Evolutionary conservation across 2,113 vertebrate genomes (phyloP), one percentile per base, ranked within the genome.

Genomic region (Hemicordylus capensis): DNA sequence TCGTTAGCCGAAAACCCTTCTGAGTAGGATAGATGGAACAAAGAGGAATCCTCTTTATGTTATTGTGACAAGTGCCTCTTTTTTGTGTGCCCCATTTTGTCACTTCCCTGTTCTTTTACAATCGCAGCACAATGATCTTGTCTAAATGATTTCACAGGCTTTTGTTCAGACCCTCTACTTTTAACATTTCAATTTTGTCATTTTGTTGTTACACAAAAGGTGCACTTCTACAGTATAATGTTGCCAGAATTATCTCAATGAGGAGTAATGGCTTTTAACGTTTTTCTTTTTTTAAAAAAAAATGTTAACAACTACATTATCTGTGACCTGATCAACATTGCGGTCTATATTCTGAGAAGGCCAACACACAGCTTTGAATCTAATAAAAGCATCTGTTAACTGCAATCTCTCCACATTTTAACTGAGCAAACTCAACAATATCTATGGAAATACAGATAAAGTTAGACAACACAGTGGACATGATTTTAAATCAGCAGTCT

Each of bases 141-240:
- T 97, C 96, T 97, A 96, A 96, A 96, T 96, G 96, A 97, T 96
- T 96, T 96, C 96, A 96, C 96, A 96, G 96, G 93, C 95, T 95
- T 95, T 97, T 96, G 96, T 97, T 97, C 96, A 96, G 95, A 95
- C 95, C 93, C 95, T 96, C 96, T 96, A 96, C 95, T 97, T 96
- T 96, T 96, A 96, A 96, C 96, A 94, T 96, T 96, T 96, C 95
- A 96, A 96, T 97, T 95, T 95, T 96, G 95, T 96, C 96, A 96
- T 96, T 97, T 95, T 96, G 94, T 95, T 95, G 95, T 91, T 91
- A 94, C 93, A 97, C 96, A 96, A 97, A 96, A 96, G 96, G 96
- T 96, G 94, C 94, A 93, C 93, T 95, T 96, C 95, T 96, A 93
- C 92, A 96, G 93, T 93, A 93, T 95, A 97, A 96, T 95, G 95